Base-by-base conservation (phyloP, 2,888 invertebrate species). In the Tubulanus polymorphus region DNA sequence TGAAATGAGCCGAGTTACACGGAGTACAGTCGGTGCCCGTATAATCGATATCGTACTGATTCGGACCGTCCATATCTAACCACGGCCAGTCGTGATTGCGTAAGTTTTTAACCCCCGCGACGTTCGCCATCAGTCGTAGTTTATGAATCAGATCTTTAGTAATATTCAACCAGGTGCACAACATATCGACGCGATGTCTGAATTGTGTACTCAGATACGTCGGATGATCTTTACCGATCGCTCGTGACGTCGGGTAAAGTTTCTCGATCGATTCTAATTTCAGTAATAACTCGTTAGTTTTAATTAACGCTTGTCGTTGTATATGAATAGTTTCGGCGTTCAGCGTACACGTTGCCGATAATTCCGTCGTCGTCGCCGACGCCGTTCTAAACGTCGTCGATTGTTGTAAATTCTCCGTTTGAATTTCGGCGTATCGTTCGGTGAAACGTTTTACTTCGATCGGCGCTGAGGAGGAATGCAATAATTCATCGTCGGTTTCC, bases 131-230 rank as follows among this genome's bases (percentile, higher is more conserved):
- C 59, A 90, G 86, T 59, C 88, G 82, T 63, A 94, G 80, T 78
- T 90, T 91, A 53, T 91, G 82, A 50, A 89, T 85, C 77, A 93
- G 87, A 77, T 91, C 90, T 66, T 86, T 85, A 0, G 90, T 90
- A 75, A 90, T 88, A 79, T 94, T 95, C 78, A 89, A 89, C 93
- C 94, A 95, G 2, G 93, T 82, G 71, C 90, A 91, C 85, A 94
- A 87, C 12, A 91, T 88, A 79, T 88, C 87, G 10, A 89, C 83
- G 67, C 87, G 81, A 51, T 84, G 84, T 28, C 84, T 84, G 69
- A 91, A 88, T 54, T 83, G 82, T 1, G 82, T 75, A 56, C 86
- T 85, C 57, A 83, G 85, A 61, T 88, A 86, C 18, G 87, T 81
- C 15, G 88, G 87, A 81, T 88, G 89, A 57, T 88, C 85, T 5